A percentile compares a stretch with the other conserved stretches of the same genome.
These are phyloP conservation scores for Drosophila paranaensis DNA, from an alignment of 2,888 invertebrate species.

Conservation along the genomic window DNA sequence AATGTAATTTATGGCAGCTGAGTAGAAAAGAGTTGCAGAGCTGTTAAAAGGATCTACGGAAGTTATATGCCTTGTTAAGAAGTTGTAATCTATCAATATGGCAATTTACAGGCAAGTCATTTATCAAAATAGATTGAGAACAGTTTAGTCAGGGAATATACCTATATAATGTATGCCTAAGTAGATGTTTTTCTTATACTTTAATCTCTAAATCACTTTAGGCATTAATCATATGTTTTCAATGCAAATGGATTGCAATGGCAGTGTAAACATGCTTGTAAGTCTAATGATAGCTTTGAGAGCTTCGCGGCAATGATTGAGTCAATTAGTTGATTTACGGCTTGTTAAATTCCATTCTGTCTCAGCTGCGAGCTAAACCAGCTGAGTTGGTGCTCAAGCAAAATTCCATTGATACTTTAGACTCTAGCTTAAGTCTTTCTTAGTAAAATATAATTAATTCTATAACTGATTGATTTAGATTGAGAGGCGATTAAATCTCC, in stretches of 20 bases:
- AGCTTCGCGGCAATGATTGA: background rate
- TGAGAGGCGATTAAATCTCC: background rate
- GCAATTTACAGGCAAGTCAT: background rate
- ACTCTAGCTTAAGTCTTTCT: too few species aligned
- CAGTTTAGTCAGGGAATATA: too few species aligned
- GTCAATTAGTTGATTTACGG: slow-evolving; percentile 1
- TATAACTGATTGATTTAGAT: background rate
- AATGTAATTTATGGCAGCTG: slow-evolving; percentile 32
- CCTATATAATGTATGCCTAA: background rate
- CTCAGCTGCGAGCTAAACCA: background rate
- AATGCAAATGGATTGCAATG: background rate
- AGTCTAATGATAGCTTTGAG: background rate
- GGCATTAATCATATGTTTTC: background rate
- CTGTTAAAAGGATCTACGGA: background rate
- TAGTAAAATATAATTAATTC: too few species aligned
- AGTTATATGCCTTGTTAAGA: background rate
- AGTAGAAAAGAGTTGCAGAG: background rate
- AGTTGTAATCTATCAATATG: slow-evolving; percentile 2
- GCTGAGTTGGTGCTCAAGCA: too few species aligned
- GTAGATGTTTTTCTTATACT: background rate
- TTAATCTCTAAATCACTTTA: background rate
- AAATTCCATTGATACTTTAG: too few species aligned
- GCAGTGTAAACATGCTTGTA: slow-evolving; percentile 1
- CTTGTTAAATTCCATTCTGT: background rate
- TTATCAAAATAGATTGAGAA: background rate